Base-by-base conservation (phyloP, 53 echinoderm and acorn worm species). In the Zoroaster sp. region DNA sequence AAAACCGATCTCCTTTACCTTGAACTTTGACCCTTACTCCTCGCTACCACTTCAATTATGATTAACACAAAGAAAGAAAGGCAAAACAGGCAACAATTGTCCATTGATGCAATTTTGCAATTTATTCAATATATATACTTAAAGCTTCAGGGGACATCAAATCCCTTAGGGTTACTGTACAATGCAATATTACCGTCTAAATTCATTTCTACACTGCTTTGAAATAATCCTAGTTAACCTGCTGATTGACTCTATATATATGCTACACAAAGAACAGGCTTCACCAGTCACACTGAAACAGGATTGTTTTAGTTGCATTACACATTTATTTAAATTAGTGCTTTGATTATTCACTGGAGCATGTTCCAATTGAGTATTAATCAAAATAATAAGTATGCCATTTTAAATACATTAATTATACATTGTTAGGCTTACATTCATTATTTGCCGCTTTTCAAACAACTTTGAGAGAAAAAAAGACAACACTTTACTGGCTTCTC, bases 81-180 rank as follows among this genome's bases (percentile, higher is more conserved):
- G 15, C 15, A 5, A 52, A 46, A 37, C 37, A 79, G n/a, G n/a
- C n/a, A n/a, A n/a, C n/a, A n/a, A n/a, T n/a, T 30, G 28, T 81
- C 81, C 81, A 81, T 54, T 81, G 52, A 67, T 31, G 81, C 81
- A 81, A 81, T 55, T 80, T 42, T 66, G 81, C 81, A 81, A 81
- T 81, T 81, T 81, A 81, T 81, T 81, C 81, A 81, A 81, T 81
- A 81, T 81, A 81, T 81, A 81, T 81, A 66, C 67, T 81, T 44
- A 12, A 68, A 66, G 66, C 41, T 43, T 80, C 54, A 39, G 10
- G 65, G 67, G 28, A 35, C 32, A 8, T 66, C 49, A 75, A 4
- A 13, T 36, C 39, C 39, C 59, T 15, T 35, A 20, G 63, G 43
- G 18, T 25, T 66, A 67, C 12, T 81, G 81, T 81, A 81, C 81